Evolutionary conservation across 1,140 invertebrate species (phyloP).

Genomic region (Euwallacea fornicatus): DNA sequence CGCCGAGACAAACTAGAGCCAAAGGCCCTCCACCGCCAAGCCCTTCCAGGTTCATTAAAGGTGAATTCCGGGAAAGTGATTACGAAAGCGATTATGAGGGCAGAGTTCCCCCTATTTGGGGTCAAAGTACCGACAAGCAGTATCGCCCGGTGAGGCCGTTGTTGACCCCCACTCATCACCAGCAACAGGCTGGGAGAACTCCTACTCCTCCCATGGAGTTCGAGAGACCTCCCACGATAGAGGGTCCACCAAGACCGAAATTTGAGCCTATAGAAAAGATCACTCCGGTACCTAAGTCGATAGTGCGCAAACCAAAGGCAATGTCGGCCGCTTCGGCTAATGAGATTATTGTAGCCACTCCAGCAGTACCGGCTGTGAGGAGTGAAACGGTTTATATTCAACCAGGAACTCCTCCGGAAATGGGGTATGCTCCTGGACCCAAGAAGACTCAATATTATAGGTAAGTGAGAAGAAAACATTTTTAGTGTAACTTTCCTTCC

Average conservation of each 20-base stretch:
- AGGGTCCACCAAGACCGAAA: constrained; percentile 57
- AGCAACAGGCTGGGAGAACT: constrained; percentile 51
- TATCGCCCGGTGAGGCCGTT: constrained; percentile 63
- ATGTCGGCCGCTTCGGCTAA: constrained; percentile 50
- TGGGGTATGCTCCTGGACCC: constrained; percentile 60
- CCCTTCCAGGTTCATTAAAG: constrained; percentile 68
- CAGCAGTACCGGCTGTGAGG: constrained; percentile 43
- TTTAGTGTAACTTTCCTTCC: neutral
- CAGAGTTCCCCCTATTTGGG: constrained; percentile 65
- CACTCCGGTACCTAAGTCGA: constrained; percentile 50
- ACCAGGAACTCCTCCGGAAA: constrained; percentile 62
- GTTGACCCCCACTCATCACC: constrained; percentile 56
- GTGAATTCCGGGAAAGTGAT: constrained; percentile 71
- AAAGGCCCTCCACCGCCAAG: constrained; percentile 57
- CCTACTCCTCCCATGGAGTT: constrained; percentile 62
- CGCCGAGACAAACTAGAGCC: constrained; percentile 48
- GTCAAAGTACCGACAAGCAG: constrained; percentile 58
- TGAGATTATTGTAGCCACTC: constrained; percentile 50
- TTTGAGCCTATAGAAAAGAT: constrained; percentile 62
- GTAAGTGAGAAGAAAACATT: constrained; percentile 1
- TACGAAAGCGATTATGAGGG: constrained; percentile 75
- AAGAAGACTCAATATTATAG: constrained; percentile 56
- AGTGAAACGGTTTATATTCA: constrained; percentile 55
- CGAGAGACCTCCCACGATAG: constrained; percentile 56
- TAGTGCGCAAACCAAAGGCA: constrained; percentile 57